Evolutionary conservation across 2,113 vertebrate genomes (phyloP).

Genomic region (Nibea coibor): DNA sequence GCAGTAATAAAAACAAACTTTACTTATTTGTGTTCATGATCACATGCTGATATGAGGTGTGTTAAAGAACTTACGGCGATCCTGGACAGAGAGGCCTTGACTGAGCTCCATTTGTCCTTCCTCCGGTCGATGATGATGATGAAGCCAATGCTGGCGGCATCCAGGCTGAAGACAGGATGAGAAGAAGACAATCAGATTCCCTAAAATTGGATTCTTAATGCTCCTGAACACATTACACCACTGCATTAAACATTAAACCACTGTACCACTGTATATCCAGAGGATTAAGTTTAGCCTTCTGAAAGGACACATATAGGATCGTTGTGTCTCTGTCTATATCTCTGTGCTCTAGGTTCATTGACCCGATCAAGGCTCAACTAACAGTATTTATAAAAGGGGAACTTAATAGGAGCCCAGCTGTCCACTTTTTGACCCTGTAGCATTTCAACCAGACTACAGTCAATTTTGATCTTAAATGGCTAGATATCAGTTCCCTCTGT

Average conservation of each 20-base stretch:
- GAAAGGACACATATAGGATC: too few relatives aligned
- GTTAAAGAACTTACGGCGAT: conserved; percentile 89
- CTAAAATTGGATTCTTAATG: not conserved
- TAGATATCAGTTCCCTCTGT: too few relatives aligned
- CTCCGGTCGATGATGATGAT: conserved; percentile 94
- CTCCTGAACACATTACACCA: not conserved
- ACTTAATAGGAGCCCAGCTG: not conserved
- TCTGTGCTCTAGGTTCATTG: too few relatives aligned
- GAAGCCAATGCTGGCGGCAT: conserved; percentile 96
- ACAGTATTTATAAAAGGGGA: not conserved
- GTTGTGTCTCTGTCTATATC: too few relatives aligned
- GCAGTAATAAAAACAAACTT: not conserved
- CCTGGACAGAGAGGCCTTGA: conserved; percentile 92
- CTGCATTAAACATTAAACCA: too few relatives aligned
- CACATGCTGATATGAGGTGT: not conserved
- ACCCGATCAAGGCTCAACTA: too few relatives aligned
- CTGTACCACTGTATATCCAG: too few relatives aligned
- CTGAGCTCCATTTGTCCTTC: conserved; percentile 95
- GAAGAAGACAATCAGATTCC: conserved; percentile 6
- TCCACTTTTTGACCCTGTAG: not conserved
- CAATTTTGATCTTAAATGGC: not conserved
- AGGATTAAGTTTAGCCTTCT: too few relatives aligned
- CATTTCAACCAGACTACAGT: not conserved
- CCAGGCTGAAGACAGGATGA: conserved; percentile 85
- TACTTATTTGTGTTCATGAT: not conserved